Evolutionary conservation across 2,888 invertebrate genomes (phyloP), one percentile per base, ranked within the genome.

Genomic region (Epirrhoe alternata): DNA sequence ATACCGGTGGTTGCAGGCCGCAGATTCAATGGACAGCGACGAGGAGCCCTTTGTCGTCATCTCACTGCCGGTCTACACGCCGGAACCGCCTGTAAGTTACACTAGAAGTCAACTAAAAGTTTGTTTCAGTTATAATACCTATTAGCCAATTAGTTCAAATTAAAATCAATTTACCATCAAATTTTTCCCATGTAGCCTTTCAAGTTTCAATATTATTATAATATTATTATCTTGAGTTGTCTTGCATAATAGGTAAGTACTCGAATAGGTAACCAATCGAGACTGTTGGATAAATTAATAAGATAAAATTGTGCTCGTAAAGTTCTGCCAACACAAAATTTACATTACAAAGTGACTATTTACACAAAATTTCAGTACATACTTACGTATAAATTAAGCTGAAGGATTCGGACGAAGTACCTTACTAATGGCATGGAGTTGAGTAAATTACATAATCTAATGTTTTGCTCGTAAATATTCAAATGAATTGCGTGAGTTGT

Each of bases 21-120:
- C 89, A 80, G 89, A 90, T 73, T 87, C 85, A 47, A 95, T 95
- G 84, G 94, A 94, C 84, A 95, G 94, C 85, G 96, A 96, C 86
- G 96, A 95, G 76, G 95, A 95, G 81, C 94, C 94, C 47, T 96
- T 96, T 86, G 94, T 95, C 77, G 95, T 96, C 81, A 94, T 96
- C 82, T 94, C 95, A 62, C 90, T 95, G 78, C 95, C 96, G 54
- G 95, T 94, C 72, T 95, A 95, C 89, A 92, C 93, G 74, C 94
- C 94, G 12, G 88, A 88, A 56, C 85, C 87, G 2, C 78, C 85
- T 55, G 92, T 93, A 74, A 92, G 92, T 90, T 75, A 14, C 8
- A 42, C 33, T 24, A 24, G 24, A 24, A 24, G 24, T 24, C 24
- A 24, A 24, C 3, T 24, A 24, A 24, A 24, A 24, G 24, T 24